phyloP scores from a whole-genome alignment of 2,888 invertebrate genomes.

The Pandemis heparana region DNA sequence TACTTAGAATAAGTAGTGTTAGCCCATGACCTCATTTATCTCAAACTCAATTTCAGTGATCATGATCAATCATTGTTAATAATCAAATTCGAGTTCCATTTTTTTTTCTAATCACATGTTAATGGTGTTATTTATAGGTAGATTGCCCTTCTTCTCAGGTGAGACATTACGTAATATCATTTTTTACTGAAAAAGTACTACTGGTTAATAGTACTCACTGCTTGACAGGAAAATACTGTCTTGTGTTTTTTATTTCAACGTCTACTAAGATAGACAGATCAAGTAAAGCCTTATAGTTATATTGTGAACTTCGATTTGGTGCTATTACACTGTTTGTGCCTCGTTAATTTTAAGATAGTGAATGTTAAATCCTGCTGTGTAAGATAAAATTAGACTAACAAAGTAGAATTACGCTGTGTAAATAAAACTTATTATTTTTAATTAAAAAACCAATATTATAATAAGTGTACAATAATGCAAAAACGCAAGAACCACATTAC shows the following conservation, averaged over 20 bases:
- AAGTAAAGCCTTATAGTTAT: slow-evolving; percentile 26
- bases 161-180: background rate
- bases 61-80: background rate
- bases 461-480: background rate
- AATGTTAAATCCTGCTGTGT: slow-evolving; percentile 19
- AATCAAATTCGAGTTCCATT: background rate
- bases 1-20: background rate
- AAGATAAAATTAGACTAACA: slow-evolving; percentile 25
- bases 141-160: background rate
- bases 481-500: background rate
- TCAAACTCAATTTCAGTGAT: background rate
- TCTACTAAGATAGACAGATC: slow-evolving; percentile 1
- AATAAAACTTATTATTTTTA: slow-evolving; percentile 13
- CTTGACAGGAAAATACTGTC: background rate
- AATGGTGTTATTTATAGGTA: too few relatives aligned
- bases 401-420: slow-evolving; percentile 22
- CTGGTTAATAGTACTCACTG: background rate
- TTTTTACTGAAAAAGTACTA: background rate
- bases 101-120: background rate
- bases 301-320: slow-evolving; percentile 65
- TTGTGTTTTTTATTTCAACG: background rate
- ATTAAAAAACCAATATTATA: slow-evolving; percentile 1
- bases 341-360: slow-evolving; percentile 63
- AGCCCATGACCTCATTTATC: background rate
- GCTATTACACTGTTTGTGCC: slow-evolving; percentile 83